Percentiles rank a stretch among this genome's conserved stretches.
Evolutionary conservation across 30 jellyfish, hydroid and myxozoan genomes (phyloP).

Genomic region (Pelagia noctiluca): DNA sequence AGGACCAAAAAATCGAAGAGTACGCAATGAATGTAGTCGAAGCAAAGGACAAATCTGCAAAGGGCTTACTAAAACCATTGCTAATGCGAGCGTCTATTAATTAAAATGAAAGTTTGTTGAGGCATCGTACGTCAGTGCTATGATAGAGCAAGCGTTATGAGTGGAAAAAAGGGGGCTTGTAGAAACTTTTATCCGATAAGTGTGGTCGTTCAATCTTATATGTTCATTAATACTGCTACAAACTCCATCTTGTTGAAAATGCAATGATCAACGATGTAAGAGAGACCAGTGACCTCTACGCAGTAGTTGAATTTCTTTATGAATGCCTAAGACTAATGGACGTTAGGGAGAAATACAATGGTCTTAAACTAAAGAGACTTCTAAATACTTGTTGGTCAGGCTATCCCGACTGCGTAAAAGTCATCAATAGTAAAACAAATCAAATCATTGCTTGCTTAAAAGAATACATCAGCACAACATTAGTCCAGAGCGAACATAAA

Average conservation of each 20-base stretch:
- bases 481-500: slow-evolving; percentile 36
- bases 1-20: slow-evolving; percentile 22
- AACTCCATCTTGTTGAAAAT: slow-evolving; percentile 29
- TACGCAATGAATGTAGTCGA: slow-evolving; percentile 29
- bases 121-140: slow-evolving; percentile 36
- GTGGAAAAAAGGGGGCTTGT: slow-evolving; percentile 40
- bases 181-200: slow-evolving; percentile 29
- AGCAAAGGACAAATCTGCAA: slow-evolving; percentile 46
- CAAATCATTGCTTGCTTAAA: slow-evolving; percentile 25
- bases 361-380: slow-evolving; percentile 34
- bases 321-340: slow-evolving; percentile 27
- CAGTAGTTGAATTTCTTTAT: slow-evolving; percentile 24
- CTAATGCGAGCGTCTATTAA: too few species aligned
- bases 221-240: slow-evolving; percentile 44
- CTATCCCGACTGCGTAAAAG: slow-evolving; percentile 30
- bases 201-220: slow-evolving; percentile 29
- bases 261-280: slow-evolving; percentile 7
- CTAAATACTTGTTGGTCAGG: slow-evolving; percentile 50
- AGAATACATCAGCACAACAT: not conserved
- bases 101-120: not conserved
- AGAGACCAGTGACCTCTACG: slow-evolving; percentile 32
- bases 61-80: slow-evolving; percentile 20
- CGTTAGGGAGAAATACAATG: slow-evolving; percentile 27
- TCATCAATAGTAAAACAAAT: slow-evolving; percentile 24
- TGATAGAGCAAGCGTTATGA: slow-evolving; percentile 45